Base-by-base conservation (phyloP, 2,113 vertebrate genomes). In the Xiphias gladius region DNA sequence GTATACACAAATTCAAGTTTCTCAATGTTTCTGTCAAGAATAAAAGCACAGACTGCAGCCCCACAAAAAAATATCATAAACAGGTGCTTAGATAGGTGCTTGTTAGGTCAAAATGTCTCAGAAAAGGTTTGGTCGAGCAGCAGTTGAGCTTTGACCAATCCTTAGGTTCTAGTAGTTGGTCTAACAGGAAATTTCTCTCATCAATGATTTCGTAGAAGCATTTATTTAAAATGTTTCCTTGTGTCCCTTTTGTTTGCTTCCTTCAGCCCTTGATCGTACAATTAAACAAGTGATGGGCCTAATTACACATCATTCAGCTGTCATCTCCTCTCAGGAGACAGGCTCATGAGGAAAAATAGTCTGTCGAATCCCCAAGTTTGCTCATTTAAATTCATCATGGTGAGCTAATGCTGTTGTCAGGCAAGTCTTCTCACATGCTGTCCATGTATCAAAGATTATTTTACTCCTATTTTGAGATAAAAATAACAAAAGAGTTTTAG, bases 331-430 rank as follows among this genome's bases (percentile, higher is more conserved):
- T 84, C 78, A 46, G 72, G 82, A 89, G 82, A 89, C 61, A 6
- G 28, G 22, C 73, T 68, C 66, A 50, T 20, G 58, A 79, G 67
- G 41, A 82, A 70, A 84, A 73, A 32, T 57, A 7, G 52, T 77
- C 82, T 88, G 77, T 88, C 77, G 84, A 7, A 61, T 80, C 12
- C 63, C 50, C 58, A 61, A 73, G 68, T 88, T 80, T 75, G 72
- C 80, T 86, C 69, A 84, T 92, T 90, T 87, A 83, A 83, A 91
- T 88, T 84, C 73, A 64, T 82, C 79, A n/a, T 11, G 16, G 68
- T 68, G 76, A 85, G 86, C 72, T n/a, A 80, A 66, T 69, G 71
- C 69, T 54, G 46, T 67, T 55, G 68, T 64, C 66, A 30, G 19
- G 73, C 54, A 62, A 24, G 35, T 79, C 76, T 26, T 26, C 68